Evolutionary conservation across 2,113 vertebrate species (phyloP), one percentile per base, ranked within the genome.

Genomic region (Oophaga pumilio): DNA sequence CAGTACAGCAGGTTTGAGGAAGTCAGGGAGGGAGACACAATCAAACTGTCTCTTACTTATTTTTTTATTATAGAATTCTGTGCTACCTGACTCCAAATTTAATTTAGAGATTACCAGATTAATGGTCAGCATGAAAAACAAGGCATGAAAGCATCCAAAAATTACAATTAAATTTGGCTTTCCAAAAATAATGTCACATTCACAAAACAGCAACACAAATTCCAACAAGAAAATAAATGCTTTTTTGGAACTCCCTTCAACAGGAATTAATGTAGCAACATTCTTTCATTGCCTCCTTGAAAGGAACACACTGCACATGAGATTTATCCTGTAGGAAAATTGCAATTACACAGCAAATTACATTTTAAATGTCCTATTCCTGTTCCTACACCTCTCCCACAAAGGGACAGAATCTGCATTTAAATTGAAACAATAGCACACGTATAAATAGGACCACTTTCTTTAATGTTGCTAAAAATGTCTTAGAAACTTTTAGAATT

Each of bases 311-410:
- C 22, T 79, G 22, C 60, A 79, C 50, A 76, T 17, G 85, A 86
- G 85, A 86, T 66, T 80, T 80, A 69, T 86, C 83, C 68, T 56
- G 49, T 85, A 81, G 62, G 79, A 85, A 85, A 85, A 85, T 78
- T 86, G 60, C 60, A 79, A 71, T 68, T 62, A 85, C 69, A 60
- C 33, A 49, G 84, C 53, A 64, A 85, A 76, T 85, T 86, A 20
- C 64, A 53, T 80, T 86, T 53, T 73, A 85, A 84, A 85, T 85
- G 83, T 28, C 83, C 26, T 69, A 50, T 79, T 86, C 50, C 76
- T 79, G 64, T 79, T 86, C 50, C 76, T 69, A 52, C 50, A 80
- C 76, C 12, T 79, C 8, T 26, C 28, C 76, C 24, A 69, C 85
- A 86, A 86, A 87, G 64, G 85, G 28, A 87, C 77, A 80, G 71